phyloP scores from a whole-genome alignment of 2,113 vertebrate species.

The Phycodurus eques region DNA sequence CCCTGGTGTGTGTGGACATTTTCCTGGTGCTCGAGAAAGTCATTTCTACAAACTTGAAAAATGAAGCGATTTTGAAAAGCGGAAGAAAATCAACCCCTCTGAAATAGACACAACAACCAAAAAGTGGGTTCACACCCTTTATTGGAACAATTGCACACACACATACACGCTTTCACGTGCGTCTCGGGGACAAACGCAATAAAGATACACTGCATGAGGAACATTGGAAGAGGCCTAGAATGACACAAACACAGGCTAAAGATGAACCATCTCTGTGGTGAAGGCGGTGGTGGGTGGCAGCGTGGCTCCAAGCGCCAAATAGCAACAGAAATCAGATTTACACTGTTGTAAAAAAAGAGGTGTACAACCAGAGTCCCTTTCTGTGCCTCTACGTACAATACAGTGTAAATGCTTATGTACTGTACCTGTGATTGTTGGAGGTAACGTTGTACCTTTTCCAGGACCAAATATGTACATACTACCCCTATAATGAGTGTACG shows the following conservation, averaged over 20 bases:
- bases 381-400: not conserved
- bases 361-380: conserved; percentile 1
- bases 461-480: not conserved
- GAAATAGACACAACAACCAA: not conserved
- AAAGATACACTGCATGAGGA: conserved; percentile 59
- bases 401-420: not conserved
- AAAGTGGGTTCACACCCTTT: conserved; percentile 57
- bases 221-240: conserved; percentile 54
- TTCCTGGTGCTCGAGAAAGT: not conserved
- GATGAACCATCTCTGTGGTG: conserved; percentile 31
- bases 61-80: not conserved
- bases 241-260: conserved; percentile 49
- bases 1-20: not conserved
- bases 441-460: not conserved
- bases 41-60: not conserved
- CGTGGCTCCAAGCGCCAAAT: conserved; percentile 37
- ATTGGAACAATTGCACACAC: conserved; percentile 68
- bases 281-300: conserved; percentile 25
- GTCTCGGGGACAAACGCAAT: conserved; percentile 57
- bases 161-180: conserved; percentile 65
- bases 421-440: not conserved
- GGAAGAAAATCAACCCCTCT: not conserved
- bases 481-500: not conserved
- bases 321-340: conserved; percentile 24
- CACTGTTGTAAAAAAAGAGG: conserved; percentile 4